A percentile compares a stretch with the other conserved stretches of the same genome.
phyloP scores from a whole-genome alignment of 2,888 invertebrate species.

The Schizaphis graminum region DNA sequence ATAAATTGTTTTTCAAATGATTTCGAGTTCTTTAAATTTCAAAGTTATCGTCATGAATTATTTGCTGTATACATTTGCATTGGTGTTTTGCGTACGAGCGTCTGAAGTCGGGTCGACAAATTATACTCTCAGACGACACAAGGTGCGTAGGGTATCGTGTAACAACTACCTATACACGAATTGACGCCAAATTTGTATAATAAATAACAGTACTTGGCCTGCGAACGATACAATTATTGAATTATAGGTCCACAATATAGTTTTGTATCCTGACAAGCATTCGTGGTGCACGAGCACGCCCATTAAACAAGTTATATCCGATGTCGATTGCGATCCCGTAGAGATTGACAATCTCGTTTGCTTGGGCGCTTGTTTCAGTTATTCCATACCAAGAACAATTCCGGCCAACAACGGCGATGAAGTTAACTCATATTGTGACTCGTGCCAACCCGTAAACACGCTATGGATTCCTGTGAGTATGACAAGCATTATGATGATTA shows the following conservation, averaged over 20 bases:
- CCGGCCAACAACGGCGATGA: constrained; percentile 79
- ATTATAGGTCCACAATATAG: constrained; percentile 78
- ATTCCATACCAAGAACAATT: constrained; percentile 79
- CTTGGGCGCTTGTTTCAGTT: constrained; percentile 81
- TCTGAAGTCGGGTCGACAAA: constrained; percentile 14
- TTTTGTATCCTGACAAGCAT: constrained; percentile 79
- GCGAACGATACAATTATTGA: neutral
- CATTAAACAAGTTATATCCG: constrained; percentile 79
- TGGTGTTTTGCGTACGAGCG: neutral
- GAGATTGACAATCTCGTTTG: constrained; percentile 81
- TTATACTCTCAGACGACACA: constrained; percentile 25
- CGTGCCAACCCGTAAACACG: constrained; percentile 78
- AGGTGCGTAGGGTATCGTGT: constrained; percentile 6
- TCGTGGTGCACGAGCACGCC: constrained; percentile 81
- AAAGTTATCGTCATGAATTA: neutral
- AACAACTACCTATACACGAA: neutral
- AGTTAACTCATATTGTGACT: constrained; percentile 78
- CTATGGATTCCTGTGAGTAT: constrained; percentile 77
- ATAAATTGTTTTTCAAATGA: neutral
- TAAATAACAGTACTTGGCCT: neutral
- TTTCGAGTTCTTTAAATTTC: neutral
- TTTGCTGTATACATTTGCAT: neutral
- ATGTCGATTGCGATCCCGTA: constrained; percentile 77
- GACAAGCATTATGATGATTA: neutral
- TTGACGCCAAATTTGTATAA: neutral